These are phyloP conservation scores for Gila robusta DNA, from an alignment of 2,797 vertebrate species.

Conservation along the genomic window DNA sequence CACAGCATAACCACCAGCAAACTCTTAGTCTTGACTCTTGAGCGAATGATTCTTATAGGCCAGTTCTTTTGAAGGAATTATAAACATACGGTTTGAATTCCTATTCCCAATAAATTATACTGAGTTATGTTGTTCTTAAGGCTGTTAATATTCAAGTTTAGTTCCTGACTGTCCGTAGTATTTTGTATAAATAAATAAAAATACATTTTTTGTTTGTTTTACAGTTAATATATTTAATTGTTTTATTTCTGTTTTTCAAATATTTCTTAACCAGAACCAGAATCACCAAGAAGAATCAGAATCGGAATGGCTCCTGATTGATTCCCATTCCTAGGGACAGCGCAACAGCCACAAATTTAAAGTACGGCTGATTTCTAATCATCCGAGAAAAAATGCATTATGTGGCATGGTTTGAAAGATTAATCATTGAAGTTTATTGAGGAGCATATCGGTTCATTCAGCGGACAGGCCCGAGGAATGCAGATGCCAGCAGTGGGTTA, in stretches of 20 bases:
- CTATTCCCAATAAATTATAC: background rate
- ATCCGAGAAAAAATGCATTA: background rate
- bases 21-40: too few species aligned
- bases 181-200: background rate
- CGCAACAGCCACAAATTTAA: background rate
- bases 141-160: background rate
- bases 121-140: background rate
- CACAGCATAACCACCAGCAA: background rate
- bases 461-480: conserved; percentile 24
- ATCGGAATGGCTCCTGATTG: background rate
- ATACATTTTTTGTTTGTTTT: background rate
- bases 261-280: too few species aligned
- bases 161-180: too few species aligned
- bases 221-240: too few species aligned
- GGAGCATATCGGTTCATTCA: conserved; percentile 32
- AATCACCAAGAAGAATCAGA: background rate
- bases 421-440: conserved; percentile 42
- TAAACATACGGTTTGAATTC: background rate
- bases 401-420: conserved; percentile 13
- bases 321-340: background rate
- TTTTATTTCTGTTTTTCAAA: background rate
- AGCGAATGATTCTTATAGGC: background rate
- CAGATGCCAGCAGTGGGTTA: conserved; percentile 34
- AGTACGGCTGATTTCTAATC: conserved; percentile 1
- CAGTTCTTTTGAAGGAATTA: background rate